These are phyloP conservation scores for Meteorus cinctellus DNA, from an alignment of 2,888 invertebrate genomes.

Conservation along the genomic window DNA sequence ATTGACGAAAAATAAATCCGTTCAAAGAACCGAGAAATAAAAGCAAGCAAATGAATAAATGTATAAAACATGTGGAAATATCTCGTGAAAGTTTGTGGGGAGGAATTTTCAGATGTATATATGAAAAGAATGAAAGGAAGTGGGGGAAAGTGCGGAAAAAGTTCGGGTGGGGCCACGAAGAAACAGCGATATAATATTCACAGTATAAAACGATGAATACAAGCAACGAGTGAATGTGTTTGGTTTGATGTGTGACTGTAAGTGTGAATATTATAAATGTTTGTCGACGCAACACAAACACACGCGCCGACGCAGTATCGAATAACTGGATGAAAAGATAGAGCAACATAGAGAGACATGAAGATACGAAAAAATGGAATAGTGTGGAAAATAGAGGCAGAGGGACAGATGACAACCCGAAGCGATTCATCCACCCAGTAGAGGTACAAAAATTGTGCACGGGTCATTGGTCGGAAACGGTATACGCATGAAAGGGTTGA, in stretches of 20 bases:
- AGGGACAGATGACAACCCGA: constrained; percentile 10
- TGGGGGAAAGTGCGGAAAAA: background rate
- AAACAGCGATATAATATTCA: constrained; percentile 37
- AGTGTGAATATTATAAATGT: background rate
- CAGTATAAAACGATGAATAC: constrained; percentile 41
- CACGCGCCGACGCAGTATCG: background rate
- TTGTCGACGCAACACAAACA: constrained; percentile 5
- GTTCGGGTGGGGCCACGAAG: constrained; percentile 6
- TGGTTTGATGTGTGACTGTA: background rate
- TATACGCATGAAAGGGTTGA: constrained; percentile 34
- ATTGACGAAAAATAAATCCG: background rate
- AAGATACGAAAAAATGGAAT: background rate
- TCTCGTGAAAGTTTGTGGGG: background rate
- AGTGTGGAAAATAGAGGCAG: constrained; percentile 2
- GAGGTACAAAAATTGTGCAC: constrained; percentile 38
- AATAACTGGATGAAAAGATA: background rate
- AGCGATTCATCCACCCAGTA: constrained; percentile 21
- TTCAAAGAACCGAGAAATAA: background rate
- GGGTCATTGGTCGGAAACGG: constrained; percentile 42
- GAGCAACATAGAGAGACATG: background rate
- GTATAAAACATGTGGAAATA: background rate
- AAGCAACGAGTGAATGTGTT: constrained; percentile 30
- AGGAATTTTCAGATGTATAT: background rate
- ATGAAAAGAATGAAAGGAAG: background rate
- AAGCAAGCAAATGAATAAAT: background rate